Conservation (phyloP, 2,888 invertebrate genomes). For the Stenurella melanura region DNA sequence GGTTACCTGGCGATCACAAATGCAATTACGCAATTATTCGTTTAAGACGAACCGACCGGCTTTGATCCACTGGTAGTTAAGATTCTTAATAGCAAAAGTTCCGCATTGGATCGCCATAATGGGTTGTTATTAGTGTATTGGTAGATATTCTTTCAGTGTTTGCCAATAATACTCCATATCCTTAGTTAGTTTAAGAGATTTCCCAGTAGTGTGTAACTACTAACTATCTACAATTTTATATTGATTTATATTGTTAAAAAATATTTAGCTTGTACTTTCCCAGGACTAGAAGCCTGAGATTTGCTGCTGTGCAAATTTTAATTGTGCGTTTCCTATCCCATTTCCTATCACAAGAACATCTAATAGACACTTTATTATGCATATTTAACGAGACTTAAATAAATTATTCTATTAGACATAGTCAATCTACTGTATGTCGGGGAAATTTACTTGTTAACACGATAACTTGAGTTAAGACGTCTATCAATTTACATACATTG, state of each 20-base stretch:
- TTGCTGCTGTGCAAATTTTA: neutral
- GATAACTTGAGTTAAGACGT: slow-evolving; percentile 1
- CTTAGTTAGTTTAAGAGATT: neutral
- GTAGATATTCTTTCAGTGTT: neutral
- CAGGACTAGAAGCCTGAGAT: neutral
- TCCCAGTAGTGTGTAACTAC: neutral
- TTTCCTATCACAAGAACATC: neutral
- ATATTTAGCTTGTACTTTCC: slow-evolving; percentile 2
- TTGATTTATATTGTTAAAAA: neutral
- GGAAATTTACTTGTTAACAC: slow-evolving; percentile 4
- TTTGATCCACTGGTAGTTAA: neutral
- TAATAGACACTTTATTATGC: neutral
- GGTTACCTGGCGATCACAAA: slow-evolving; percentile 14
- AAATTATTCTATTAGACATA: slow-evolving; percentile 5
- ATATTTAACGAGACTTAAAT: slow-evolving; percentile 6
- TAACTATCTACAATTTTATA: neutral
- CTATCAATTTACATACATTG: slow-evolving; percentile 4
- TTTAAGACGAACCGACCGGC: neutral
- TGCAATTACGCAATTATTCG: slow-evolving; percentile 29
- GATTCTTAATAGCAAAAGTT: neutral
- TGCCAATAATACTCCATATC: neutral
- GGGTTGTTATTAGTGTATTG: slow-evolving; percentile 3
- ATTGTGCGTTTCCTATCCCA: neutral
- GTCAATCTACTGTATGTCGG: slow-evolving; percentile 1
- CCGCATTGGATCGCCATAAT: slow-evolving; percentile 3